Base-by-base conservation (phyloP, 23 tunicate species). In the Styela clava region DNA sequence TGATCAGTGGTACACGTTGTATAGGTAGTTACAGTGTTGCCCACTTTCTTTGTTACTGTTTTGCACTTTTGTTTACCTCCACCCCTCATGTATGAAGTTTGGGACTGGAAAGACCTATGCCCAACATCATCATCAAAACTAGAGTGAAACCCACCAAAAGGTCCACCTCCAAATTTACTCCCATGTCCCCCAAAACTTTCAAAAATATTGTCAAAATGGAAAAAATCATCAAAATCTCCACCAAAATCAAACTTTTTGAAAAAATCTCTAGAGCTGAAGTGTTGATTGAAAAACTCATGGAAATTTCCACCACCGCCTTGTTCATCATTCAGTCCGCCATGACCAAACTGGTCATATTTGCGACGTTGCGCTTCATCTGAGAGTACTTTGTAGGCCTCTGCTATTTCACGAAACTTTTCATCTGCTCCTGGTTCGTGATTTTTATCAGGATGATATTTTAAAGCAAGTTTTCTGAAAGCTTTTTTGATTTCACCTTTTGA, bases 361-460 rank as follows among this genome's bases (percentile, higher is more conserved):
- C 30, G 28, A 24, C 97, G 83, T 82, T 91, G 77, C 36, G 86
- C 78, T 52, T 91, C 88, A 36, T 91, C 79, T 1, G 90, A 86
- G 2, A 91, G 71, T 23, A 91, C 97, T 34, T 86, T 81, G 71
- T 91, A 91, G 16, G 97, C 97, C 79, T 94, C 99, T 0, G 99
- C 99, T 78, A 94, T 94, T 33, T 94, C 86, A 34, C 99, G 83
- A 79, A 94, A 94, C 44, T 89, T 94, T 82, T 82, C 99, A 65
- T 85, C 95, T 9, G 99, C 99, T 35, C 34, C 88, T 5, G 85
- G 85, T 0, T 86, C 88, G 51, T 79, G 81, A 56, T 94, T 94
- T 94, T 89, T 94, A 68, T 94, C 99, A n/a, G 99, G 99, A 63
- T 94, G 99, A 68, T 94, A 94, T 74, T 85, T 82, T 69, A 94